Base-by-base conservation (phyloP, 2,797 vertebrate species). In the Paramormyrops hopkinsi region DNA sequence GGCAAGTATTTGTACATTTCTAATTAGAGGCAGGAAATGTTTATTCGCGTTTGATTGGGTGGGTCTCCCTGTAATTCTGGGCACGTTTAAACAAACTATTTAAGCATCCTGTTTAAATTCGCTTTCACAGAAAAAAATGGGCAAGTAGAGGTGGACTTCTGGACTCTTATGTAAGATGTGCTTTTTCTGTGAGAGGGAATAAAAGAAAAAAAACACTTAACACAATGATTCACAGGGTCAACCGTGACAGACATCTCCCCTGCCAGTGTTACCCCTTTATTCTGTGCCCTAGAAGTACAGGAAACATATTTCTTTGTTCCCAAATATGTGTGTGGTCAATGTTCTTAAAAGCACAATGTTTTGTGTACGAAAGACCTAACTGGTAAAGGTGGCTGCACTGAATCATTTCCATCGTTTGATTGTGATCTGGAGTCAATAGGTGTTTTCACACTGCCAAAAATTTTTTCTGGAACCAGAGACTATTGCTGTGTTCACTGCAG, bases 21-120 rank as follows among this genome's bases (percentile, higher is more conserved):
- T 95, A 96, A 96, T 97, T 96, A 96, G 94, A 95, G 94, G 94
- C 96, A 97, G 97, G 97, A 97, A 98, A 96, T 97, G 97, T 97
- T 97, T 97, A 95, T 97, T 96, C 95, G 94, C 93, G 94, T 96
- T 95, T 94, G 93, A 95, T 95, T 96, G 96, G 96, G 96, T 96
- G 97, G 96, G 95, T 95, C 95, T 95, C 93, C 95, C 94, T 93
- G 92, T 93, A 95, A 94, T 94, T 95, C 95, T 95, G 95, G 94
- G 95, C 95, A 96, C 95, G 96, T 96, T 97, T 97, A 97, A 97
- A 97, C 97, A 97, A 97, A 97, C 96, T 95, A 93, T 96, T 96
- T 96, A 90, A 92, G 94, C 96, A 96, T 97, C 97, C 97, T 97
- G 96, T 98, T 97, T 97, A 97, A 97, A 96, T 95, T 96, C 92